Evolutionary conservation across 2,888 invertebrate genomes (phyloP), one percentile per base, ranked within the genome.

Genomic region (Chrysolina oricalcia): DNA sequence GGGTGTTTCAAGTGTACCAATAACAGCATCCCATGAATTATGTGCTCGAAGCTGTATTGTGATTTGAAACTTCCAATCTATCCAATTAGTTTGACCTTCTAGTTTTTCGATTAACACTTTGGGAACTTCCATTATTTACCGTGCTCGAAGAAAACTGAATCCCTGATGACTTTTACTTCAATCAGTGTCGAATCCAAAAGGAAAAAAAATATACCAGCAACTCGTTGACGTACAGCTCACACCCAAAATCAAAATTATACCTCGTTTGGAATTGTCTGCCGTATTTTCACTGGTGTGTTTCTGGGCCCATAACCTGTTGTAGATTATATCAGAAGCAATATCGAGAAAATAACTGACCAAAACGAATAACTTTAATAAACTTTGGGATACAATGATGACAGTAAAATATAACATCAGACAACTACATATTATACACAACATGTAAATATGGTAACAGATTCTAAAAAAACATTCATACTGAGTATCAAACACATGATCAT

Each of bases 21-120:
- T 35, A 35, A 35, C 35, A 62, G 43, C 62, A 46, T 62, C 46
- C 56, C 56, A 62, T 62, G 62, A 6, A 70, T 46, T 50, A 17
- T 17, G n/a, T 50, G 17, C 48, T 9, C 9, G 17, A n/a, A 50
- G 48, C 46, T 62, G 43, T 15, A 70, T 59, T 10, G 19, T 46
- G 23, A 70, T 46, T 23, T 70, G 43, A n/a, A 70, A 62, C 62
- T 70, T 70, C 70, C 70, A 70, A 17, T 46, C 43, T 13, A 70
- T 17, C 70, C 62, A 62, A 43, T 62, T 70, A 6, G 62, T 23
- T 21, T 35, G 43, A n/a, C 62, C 43, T 48, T 70, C 62, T 27
- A 70, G 43, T 62, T 62, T 46, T 11, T 70, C 70, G 35, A 46
- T 15, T 11, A 62, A n/a, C 56, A 56, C 56, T 56, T 23, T 56